Evolutionary conservation across 2,888 invertebrate genomes (phyloP), one percentile per base, ranked within the genome.

Genomic region (Encarsia formosa): DNA sequence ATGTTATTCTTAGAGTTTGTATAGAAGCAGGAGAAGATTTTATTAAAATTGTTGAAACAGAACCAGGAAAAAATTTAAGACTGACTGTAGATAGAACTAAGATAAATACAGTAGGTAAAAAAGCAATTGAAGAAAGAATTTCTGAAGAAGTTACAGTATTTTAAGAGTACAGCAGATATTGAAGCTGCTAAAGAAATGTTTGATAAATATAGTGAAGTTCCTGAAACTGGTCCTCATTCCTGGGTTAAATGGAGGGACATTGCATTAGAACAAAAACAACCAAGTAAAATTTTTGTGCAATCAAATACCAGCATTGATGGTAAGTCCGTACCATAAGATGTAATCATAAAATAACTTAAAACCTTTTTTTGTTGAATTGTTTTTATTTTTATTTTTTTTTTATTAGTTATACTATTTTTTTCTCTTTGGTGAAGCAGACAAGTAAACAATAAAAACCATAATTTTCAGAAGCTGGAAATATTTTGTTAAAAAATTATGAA

Each of bases 281-380:
- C 96, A 0, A 78, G 95, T 48, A 91, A 91, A 69, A 87, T 96
- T 70, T 87, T 94, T 68, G 90, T 94, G 18, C 95, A 95, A 70
- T 83, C 91, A 24, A 95, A 95, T 73, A 93, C 95, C 0, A 63
- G 75, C 18, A 57, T 84, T 26, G 81, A 84, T 76, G 73, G 73
- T 54, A 60, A 48, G 59, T 62, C 40, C 18, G n/a, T n/a, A n/a
- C n/a, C n/a, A n/a, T n/a, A n/a, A n/a, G n/a, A n/a, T n/a, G n/a
- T n/a, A n/a, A 26, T 11, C 1, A 26, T 26, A 26, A 6, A 6
- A 26, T 26, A 26, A 26, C 26, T 26, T 8, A 26, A 26, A 26
- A 26, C 26, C 26, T 26, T 26, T 26, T 26, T 26, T 11, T 26
- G 1, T 8, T 8, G 6, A 26, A 26, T 26, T 26, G 6, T 26